These are phyloP conservation scores for Hybognathus amarus DNA, from an alignment of 2,797 vertebrate species.

Conservation along the genomic window DNA sequence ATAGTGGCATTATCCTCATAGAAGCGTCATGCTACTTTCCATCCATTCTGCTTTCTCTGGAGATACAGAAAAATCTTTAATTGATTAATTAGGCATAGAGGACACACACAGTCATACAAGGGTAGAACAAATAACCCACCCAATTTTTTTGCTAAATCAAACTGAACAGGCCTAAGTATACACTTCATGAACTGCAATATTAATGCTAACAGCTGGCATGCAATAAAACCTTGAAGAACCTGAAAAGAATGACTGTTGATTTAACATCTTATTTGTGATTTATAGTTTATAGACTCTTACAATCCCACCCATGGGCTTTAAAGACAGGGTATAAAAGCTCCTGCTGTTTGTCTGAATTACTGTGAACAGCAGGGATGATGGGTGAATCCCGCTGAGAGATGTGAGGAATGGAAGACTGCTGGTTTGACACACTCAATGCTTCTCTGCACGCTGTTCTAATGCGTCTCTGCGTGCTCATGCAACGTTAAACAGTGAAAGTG, in stretches of 20 bases:
- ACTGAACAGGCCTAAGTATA: constrained; percentile 4
- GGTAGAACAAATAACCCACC: constrained; percentile 12
- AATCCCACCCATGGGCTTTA: constrained; percentile 17
- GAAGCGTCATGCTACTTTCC: background rate
- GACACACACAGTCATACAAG: background rate
- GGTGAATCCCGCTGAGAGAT: constrained; percentile 43
- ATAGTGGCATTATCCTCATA: background rate
- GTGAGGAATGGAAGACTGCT: constrained; percentile 7
- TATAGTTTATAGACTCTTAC: constrained; percentile 23
- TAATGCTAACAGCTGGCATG: constrained; percentile 7
- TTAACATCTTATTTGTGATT: constrained; percentile 11
- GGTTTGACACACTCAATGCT: background rate
- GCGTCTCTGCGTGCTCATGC: constrained; percentile 12
- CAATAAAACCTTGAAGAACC: background rate
- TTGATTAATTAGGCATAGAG: background rate
- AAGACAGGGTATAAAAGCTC: constrained; percentile 25
- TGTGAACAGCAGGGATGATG: constrained; percentile 42
- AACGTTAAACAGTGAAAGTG: constrained; percentile 14
- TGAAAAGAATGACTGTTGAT: constrained; percentile 4
- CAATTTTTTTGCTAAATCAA: background rate
- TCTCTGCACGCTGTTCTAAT: constrained; percentile 12
- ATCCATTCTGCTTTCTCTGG: constrained; percentile 1
- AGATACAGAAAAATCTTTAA: background rate
- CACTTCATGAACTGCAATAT: constrained; percentile 1
- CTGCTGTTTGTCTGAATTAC: constrained; percentile 37